These are phyloP conservation scores for Popillia japonica DNA, from an alignment of 1,140 invertebrate species.

Conservation along the genomic window DNA sequence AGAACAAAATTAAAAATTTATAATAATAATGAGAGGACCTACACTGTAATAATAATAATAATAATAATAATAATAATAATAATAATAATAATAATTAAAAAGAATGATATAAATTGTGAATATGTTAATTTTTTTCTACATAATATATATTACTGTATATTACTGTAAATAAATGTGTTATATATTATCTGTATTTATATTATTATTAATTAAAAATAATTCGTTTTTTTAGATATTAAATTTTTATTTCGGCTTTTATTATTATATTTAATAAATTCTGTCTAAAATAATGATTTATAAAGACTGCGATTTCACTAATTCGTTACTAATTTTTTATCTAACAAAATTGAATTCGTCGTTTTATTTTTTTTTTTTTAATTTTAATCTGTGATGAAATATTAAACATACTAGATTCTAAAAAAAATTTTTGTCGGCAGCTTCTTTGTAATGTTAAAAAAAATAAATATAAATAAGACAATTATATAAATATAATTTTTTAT, in stretches of 20 bases:
- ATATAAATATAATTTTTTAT: conserved; percentile 14
- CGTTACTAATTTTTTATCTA: too few relatives aligned
- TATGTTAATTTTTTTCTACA: neutral
- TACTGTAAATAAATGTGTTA: conserved; percentile 16
- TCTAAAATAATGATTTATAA: too few relatives aligned
- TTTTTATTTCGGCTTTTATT: too few relatives aligned
- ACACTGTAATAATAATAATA: neutral
- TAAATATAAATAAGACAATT: neutral
- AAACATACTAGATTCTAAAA: neutral
- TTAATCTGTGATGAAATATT: conserved; percentile 1
- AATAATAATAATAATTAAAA: too few relatives aligned
- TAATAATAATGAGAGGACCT: neutral
- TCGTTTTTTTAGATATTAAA: too few relatives aligned
- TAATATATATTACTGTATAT: neutral
- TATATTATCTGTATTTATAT: neutral
- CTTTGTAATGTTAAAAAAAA: neutral
- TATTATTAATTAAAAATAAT: too few relatives aligned
- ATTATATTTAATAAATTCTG: too few relatives aligned
- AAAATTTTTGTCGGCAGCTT: neutral
- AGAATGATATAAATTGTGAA: neutral
- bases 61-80: too few relatives aligned
- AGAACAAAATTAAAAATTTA: neutral
- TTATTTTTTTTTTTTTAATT: neutral
- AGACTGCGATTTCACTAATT: too few relatives aligned
- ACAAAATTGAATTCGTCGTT: too few relatives aligned